These are phyloP conservation scores for Callimorpha dominula DNA, from an alignment of 2,888 invertebrate species.

Conservation along the genomic window DNA sequence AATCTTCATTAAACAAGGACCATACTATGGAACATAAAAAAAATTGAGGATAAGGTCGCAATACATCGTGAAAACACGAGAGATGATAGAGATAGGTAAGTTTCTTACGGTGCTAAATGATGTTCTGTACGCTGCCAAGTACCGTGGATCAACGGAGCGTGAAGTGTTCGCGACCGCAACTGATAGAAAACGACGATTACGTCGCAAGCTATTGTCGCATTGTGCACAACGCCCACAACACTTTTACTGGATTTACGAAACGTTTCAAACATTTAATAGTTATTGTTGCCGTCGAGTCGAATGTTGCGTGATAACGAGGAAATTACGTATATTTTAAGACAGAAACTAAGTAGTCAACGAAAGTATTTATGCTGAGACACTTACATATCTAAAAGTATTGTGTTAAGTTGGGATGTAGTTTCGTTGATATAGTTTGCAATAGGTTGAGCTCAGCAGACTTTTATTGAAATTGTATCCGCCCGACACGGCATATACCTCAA, in stretches of 20 bases:
- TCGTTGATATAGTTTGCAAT: not conserved
- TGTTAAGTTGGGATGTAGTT: not conserved
- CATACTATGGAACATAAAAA: not conserved
- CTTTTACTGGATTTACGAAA: constrained; percentile 85
- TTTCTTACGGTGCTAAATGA: constrained; percentile 55
- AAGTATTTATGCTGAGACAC: constrained; percentile 15
- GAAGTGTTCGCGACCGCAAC: constrained; percentile 82
- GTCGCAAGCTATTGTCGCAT: constrained; percentile 80
- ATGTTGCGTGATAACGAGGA: constrained; percentile 76
- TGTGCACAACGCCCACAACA: constrained; percentile 77
- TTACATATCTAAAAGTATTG: not conserved
- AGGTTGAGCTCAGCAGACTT: not conserved
- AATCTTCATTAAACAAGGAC: not conserved
- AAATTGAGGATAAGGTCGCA: not conserved
- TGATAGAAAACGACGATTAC: constrained; percentile 85
- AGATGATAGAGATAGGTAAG: constrained; percentile 34
- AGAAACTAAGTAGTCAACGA: constrained; percentile 46
- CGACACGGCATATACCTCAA: not conserved
- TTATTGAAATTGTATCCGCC: not conserved
- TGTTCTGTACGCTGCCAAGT: constrained; percentile 58
- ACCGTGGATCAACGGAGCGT: constrained; percentile 71
- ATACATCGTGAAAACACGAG: constrained; percentile 23
- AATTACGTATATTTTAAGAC: constrained; percentile 60
- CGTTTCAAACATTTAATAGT: constrained; percentile 70
- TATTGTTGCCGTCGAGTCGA: constrained; percentile 65